Base-by-base conservation (phyloP, 2,113 vertebrate species). In the Ginglymostoma cirratum region DNA sequence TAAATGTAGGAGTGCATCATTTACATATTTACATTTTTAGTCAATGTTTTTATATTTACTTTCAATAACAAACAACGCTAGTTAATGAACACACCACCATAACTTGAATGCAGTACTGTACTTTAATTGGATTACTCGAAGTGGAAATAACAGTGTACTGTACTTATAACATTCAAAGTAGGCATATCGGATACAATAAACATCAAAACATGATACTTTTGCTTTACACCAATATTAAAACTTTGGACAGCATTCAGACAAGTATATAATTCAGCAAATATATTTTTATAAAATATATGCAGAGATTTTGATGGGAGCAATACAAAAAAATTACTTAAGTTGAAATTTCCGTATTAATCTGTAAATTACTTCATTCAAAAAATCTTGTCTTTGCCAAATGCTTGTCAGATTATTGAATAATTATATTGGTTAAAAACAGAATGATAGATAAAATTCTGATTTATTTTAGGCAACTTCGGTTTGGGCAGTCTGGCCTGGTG, bases 121-220 rank as follows among this genome's bases (percentile, higher is more conserved):
- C 94, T 95, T 95, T 95, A 95, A 95, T 95, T 72, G 72, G 94
- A 95, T 72, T 15, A 72, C 72, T 52, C 34, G 23, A 94, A 94
- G 10, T 95, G 42, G 42, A 76, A 95, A 95, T 95, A 45, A 95
- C 94, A 72, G 76, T 95, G 42, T 48, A 95, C 14, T 48, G 42
- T 95, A 95, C 67, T 76, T 52, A 14, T 52, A 95, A 52, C 69
- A 67, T 27, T 14, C 66, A 95, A 95, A 95, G 27, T 45, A 95
- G 76, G 48, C 67, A 48, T 30, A 95, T 10, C 94, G 72, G 94
- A 76, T 48, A 95, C 94, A 95, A 72, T 52, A 14, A 70, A 95
- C 69, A 95, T 52, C 94, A 70, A 95, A 95, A 69, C 72, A 95
- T 76, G 69, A 95, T 72, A 95, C 23, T 48, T 42, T 52, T 95